Percentiles rank a stretch among this genome's conserved stretches.
Evolutionary conservation across 1,140 invertebrate genomes (phyloP).

Genomic region (Drosophila willistoni): DNA sequence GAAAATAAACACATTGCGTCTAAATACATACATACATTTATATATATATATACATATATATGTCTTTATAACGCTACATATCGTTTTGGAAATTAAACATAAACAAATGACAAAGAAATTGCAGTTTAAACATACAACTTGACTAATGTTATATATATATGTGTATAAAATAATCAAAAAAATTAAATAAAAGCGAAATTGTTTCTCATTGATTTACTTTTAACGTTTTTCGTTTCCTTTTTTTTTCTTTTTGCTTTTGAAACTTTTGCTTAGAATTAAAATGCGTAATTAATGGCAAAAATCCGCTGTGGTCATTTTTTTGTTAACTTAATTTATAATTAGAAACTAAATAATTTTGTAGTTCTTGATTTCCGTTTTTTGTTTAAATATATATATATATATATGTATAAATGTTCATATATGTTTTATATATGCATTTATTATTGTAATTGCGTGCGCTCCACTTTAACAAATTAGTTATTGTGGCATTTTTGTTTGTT

Average conservation of each 20-base stretch:
- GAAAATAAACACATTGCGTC: conserved; percentile 26
- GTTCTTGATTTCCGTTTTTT: conserved; percentile 37
- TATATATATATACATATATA: conserved; percentile 14
- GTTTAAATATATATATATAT: conserved; percentile 34
- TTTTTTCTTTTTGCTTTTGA: conserved; percentile 33
- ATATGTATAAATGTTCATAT: conserved; percentile 23
- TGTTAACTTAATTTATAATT: conserved; percentile 56
- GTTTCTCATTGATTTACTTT: conserved; percentile 4
- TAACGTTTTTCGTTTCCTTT: conserved; percentile 49
- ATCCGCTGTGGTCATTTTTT: conserved; percentile 56
- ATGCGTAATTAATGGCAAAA: conserved; percentile 78
- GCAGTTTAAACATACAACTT: conserved; percentile 41
- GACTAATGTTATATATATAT: conserved; percentile 22
- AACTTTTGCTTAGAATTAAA: conserved; percentile 60
- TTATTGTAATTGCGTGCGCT: conserved; percentile 33
- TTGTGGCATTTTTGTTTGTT: conserved; percentile 8
- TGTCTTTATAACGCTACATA: conserved; percentile 16
- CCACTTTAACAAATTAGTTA: conserved; percentile 42
- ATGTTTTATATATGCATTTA: background rate
- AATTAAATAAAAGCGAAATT: conserved; percentile 17
- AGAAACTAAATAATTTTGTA: conserved; percentile 74
- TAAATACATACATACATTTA: conserved; percentile 31
- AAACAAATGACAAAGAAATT: conserved; percentile 24
- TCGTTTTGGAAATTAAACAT: conserved; percentile 16
- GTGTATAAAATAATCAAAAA: conserved; percentile 24